Conservation (phyloP, 2,113 vertebrate species). For the Hymenochirus boettgeri region DNA sequence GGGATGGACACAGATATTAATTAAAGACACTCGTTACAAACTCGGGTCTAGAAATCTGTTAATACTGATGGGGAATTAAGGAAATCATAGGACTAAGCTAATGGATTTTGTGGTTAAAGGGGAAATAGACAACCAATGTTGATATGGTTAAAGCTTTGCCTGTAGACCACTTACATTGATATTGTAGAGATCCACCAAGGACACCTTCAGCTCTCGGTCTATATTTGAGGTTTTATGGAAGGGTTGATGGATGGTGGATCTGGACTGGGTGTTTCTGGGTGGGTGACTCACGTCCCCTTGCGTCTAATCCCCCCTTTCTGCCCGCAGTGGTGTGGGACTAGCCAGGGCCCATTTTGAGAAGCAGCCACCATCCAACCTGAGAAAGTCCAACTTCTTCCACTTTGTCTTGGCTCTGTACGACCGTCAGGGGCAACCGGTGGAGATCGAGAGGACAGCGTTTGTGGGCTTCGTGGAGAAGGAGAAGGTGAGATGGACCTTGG, state of each 20-base stretch:
- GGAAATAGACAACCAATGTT: no score
- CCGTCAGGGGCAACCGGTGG: conserved; percentile 96
- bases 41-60: no score
- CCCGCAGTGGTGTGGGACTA: conserved; percentile 92
- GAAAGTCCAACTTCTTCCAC: conserved; percentile 99
- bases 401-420: conserved; percentile 97
- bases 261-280: not conserved
- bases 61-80: no score
- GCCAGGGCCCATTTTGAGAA: conserved; percentile 98
- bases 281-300: conserved; percentile 6
- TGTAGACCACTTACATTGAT: no score
- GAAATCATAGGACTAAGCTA: no score
- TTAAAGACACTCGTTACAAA: no score
- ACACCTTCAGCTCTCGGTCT: no score
- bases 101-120: no score
- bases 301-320: conserved; percentile 61
- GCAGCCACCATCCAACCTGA: conserved; percentile 95
- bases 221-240: not conserved
- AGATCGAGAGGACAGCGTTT: conserved; percentile 95
- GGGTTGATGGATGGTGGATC: not conserved
- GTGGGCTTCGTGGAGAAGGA: conserved; percentile 97
- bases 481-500: conserved; percentile 85
- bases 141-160: no score
- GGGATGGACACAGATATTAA: no score
- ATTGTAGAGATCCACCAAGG: no score